Evolutionary conservation across 2,888 invertebrate species (phyloP).

Genomic region (Lacanobia oleracea): DNA sequence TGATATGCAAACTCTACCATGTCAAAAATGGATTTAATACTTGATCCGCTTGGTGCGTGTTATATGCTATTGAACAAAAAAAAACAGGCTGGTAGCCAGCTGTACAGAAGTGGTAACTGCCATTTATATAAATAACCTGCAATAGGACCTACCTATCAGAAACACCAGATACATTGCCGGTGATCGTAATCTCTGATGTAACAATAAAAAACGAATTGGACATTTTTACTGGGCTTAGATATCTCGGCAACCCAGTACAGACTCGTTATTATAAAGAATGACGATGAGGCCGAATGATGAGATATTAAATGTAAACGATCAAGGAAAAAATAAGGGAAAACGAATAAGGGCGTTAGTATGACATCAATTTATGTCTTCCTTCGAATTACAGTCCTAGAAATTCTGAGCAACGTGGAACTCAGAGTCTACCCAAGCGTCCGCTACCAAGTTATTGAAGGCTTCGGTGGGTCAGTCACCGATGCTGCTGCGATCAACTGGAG

Average conservation of each 20-base stretch:
- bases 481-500: slow-evolving; percentile 93
- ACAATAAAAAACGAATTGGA: background rate
- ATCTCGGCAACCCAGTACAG: background rate
- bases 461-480: slow-evolving; percentile 97
- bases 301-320: background rate
- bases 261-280: background rate
- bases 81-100: no score
- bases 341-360: background rate
- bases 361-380: background rate
- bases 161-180: no score
- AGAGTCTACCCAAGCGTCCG: slow-evolving; percentile 73
- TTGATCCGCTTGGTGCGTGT: background rate
- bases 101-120: no score
- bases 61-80: background rate
- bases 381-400: slow-evolving; percentile 64
- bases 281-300: background rate
- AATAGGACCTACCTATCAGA: no score
- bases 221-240: background rate
- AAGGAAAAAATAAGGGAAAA: background rate
- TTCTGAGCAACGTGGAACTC: slow-evolving; percentile 69
- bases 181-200: no score
- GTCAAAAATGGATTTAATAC: slow-evolving; percentile 1
- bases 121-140: no score
- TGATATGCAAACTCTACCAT: slow-evolving; percentile 7
- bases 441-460: slow-evolving; percentile 94